Conservation (phyloP, 2,113 vertebrate species). For the Petrocephalus microphthalmus region DNA sequence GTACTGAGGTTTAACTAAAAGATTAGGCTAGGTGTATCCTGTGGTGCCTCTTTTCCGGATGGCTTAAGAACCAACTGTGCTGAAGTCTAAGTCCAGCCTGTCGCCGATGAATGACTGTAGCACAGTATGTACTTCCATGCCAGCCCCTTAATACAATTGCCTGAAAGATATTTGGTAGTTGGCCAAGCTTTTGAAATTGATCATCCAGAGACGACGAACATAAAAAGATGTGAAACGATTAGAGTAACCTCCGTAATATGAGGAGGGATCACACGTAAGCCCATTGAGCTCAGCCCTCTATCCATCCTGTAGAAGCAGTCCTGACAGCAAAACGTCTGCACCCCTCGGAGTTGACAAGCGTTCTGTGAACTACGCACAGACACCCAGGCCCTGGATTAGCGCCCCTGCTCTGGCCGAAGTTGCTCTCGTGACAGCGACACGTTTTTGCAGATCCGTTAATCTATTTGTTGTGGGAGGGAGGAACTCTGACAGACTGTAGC, state of each 20-base stretch:
- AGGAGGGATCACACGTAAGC: conserved; percentile 15
- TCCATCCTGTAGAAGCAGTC: conserved; percentile 22
- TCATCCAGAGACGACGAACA: conserved; percentile 19
- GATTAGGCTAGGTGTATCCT: not conserved
- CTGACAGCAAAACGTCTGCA: conserved; percentile 32
- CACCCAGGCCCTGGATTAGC: conserved; percentile 28
- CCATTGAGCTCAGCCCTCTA: conserved; percentile 5
- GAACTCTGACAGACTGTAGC: conserved; percentile 17
- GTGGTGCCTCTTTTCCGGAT: not conserved
- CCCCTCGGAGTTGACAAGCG: conserved; percentile 30
- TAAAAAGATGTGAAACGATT: conserved; percentile 24
- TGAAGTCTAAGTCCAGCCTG: not conserved
- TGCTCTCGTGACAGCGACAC: conserved; percentile 12
- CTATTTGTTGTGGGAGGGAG: conserved; percentile 6
- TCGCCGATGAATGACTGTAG: not conserved
- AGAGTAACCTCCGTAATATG: conserved; percentile 10
- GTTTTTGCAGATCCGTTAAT: conserved; percentile 22
- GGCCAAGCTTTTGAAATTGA: conserved; percentile 24
- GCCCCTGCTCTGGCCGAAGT: not conserved
- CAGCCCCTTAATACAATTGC: conserved; percentile 21
- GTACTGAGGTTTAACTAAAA: too few relatives aligned
- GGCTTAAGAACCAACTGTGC: not conserved
- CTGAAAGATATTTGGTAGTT: conserved; percentile 16
- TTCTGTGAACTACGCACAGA: conserved; percentile 27
- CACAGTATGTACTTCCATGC: not conserved